Evolutionary conservation across 2,888 invertebrate genomes (phyloP).

Genomic region (Pandemis heparana): DNA sequence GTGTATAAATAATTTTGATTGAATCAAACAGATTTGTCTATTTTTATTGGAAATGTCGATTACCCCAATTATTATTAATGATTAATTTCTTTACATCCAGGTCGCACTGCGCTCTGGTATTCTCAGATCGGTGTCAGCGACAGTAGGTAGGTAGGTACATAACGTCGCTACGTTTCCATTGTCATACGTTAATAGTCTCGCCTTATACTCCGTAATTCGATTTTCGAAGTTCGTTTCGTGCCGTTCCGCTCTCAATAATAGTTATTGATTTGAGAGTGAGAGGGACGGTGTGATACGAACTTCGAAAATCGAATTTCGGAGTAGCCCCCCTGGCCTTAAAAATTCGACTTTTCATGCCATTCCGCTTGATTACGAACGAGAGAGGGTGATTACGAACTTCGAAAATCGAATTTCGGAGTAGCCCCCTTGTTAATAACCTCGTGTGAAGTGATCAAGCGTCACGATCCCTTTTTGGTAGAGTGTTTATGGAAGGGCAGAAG

Average conservation of each 20-base stretch:
- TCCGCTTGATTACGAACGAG: slow-evolving; percentile 14
- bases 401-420: no score
- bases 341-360: no score
- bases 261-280: no score
- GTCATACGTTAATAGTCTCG: slow-evolving; percentile 16
- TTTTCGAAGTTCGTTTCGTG: no score
- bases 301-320: no score
- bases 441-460: no score
- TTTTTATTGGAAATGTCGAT: slow-evolving; percentile 33
- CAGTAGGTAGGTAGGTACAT: not conserved
- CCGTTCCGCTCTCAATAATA: no score
- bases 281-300: not conserved
- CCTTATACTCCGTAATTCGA: no score
- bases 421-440: no score
- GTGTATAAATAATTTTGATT: not conserved
- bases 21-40: slow-evolving; percentile 2
- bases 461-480: no score
- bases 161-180: slow-evolving; percentile 19
- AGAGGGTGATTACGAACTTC: not conserved
- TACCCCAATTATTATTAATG: slow-evolving; percentile 43
- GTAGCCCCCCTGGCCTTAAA: no score
- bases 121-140: slow-evolving; percentile 27
- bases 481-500: no score
- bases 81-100: slow-evolving; percentile 42
- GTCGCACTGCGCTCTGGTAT: slow-evolving; percentile 40